Percentiles rank a stretch among this genome's conserved stretches.
phyloP scores from a whole-genome alignment of 2,797 vertebrate genomes.

The Sorex maritimensis region DNA sequence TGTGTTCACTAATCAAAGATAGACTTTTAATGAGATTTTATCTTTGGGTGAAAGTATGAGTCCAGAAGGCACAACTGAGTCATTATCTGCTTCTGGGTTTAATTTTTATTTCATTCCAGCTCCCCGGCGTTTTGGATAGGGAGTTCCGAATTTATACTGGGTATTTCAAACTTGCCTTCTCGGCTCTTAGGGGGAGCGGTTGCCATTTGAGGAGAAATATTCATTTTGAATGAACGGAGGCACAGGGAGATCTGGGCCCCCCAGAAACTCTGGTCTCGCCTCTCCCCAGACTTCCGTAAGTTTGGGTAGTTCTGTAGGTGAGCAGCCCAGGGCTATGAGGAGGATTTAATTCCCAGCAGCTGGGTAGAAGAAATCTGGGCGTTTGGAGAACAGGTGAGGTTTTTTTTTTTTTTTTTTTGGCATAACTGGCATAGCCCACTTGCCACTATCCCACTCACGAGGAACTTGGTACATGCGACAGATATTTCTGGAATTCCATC shows the following conservation, averaged over 20 bases:
- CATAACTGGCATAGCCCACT: too few species aligned
- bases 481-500: too few species aligned
- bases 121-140: conserved; percentile 65
- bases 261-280: not conserved
- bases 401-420: too few species aligned
- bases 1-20: conserved; percentile 80
- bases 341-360: not conserved
- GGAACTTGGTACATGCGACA: too few species aligned
- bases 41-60: conserved; percentile 80
- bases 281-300: not conserved
- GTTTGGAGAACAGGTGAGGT: not conserved
- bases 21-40: conserved; percentile 82
- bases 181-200: conserved; percentile 65
- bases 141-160: conserved; percentile 69
- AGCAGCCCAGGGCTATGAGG: too few species aligned
- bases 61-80: conserved; percentile 69
- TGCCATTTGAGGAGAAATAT: not conserved
- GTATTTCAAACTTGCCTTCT: conserved; percentile 68
- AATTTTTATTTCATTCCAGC: conserved; percentile 84
- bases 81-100: conserved; percentile 71
- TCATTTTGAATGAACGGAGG: conserved; percentile 44
- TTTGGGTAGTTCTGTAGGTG: not conserved
- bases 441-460: too few species aligned
- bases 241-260: not conserved
- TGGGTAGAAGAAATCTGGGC: not conserved